Base-by-base conservation (phyloP, 2,113 vertebrate species). In the Oenanthe melanoleuca region DNA sequence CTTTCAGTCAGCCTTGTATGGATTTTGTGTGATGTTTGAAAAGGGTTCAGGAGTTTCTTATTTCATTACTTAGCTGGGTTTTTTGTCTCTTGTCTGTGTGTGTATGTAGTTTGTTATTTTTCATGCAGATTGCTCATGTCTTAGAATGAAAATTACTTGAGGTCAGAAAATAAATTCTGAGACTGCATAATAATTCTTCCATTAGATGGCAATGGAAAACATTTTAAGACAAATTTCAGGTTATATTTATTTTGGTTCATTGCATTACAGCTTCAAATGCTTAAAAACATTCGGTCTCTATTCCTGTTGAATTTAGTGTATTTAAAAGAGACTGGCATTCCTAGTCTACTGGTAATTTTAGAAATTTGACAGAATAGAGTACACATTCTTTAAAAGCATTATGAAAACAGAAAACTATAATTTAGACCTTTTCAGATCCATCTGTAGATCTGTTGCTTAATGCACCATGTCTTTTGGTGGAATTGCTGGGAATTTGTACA, bases 391-490 rank as follows among this genome's bases (percentile, higher is more conserved):
- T 67, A 90, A 90, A 95, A 80, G 14, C 25, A 34, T 40, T 18
- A 45, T 88, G 23, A 85, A 94, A 92, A 81, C 6, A n/a, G 12
- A 88, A 94, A 77, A 73, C 21, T 65, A 15, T 70, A 72, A 53
- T 73, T 89, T 60, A 64, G 25, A 44, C 5, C 11, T 78, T 93
- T 96, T 87, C 73, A 80, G 29, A 53, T 11, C 16, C 59, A 16
- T 65, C 37, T 70, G 24, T 80, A 44, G 5, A 55, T 90, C 20
- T 88, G 7, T 75, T 80, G 15, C 84, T 11, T 77, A 83, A 50
- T 37, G 11, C 7, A 64, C 15, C 4, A 1, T 77, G 8, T 69
- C 12, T 88, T 80, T 70, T 45, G 8, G 15, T 10, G 14, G 50
- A 49, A 84, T 82, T 95, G 22, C 29, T 72, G 6, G 28, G 11